Evolutionary conservation across 2,797 vertebrate genomes (phyloP).

Genomic region (Malacoctenus gilli): DNA sequence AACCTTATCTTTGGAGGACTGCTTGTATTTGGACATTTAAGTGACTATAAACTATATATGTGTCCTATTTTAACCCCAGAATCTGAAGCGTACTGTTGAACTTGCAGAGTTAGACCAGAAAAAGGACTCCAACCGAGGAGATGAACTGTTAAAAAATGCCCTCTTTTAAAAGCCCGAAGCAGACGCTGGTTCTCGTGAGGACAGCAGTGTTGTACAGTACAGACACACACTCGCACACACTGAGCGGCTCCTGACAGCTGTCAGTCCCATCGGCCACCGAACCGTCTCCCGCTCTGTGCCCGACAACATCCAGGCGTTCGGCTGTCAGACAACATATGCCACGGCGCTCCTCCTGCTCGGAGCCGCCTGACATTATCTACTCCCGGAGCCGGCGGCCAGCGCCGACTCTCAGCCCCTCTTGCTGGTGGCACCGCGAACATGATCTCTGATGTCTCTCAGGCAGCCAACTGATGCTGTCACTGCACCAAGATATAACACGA

Average conservation of each 20-base stretch:
- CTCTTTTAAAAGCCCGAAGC: background rate
- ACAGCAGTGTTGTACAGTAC: slow-evolving; percentile 20
- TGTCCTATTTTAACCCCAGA: background rate
- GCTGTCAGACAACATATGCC: slow-evolving; percentile 82
- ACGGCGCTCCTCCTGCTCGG: slow-evolving; percentile 39
- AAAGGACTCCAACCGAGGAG: too few species aligned
- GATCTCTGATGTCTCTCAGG: slow-evolving; percentile 75
- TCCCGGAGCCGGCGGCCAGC: slow-evolving; percentile 72
- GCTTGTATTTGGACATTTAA: background rate
- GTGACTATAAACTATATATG: background rate
- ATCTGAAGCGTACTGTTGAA: slow-evolving; percentile 1
- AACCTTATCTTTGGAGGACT: background rate
- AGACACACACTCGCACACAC: slow-evolving; percentile 8
- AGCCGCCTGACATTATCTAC: slow-evolving; percentile 77
- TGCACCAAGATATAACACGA: slow-evolving; percentile 62
- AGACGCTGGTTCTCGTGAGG: slow-evolving; percentile 21
- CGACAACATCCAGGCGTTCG: slow-evolving; percentile 65
- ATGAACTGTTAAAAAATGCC: too few species aligned
- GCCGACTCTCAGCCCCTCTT: slow-evolving; percentile 59
- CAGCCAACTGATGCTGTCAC: slow-evolving; percentile 80
- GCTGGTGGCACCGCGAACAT: slow-evolving; percentile 75
- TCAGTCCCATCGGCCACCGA: slow-evolving; percentile 80
- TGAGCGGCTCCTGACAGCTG: slow-evolving; percentile 69
- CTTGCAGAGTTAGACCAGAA: background rate
- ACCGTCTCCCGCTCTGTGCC: slow-evolving; percentile 60